Conservation (phyloP, 2,888 invertebrate genomes). For the Dicyrtomina minuta region DNA sequence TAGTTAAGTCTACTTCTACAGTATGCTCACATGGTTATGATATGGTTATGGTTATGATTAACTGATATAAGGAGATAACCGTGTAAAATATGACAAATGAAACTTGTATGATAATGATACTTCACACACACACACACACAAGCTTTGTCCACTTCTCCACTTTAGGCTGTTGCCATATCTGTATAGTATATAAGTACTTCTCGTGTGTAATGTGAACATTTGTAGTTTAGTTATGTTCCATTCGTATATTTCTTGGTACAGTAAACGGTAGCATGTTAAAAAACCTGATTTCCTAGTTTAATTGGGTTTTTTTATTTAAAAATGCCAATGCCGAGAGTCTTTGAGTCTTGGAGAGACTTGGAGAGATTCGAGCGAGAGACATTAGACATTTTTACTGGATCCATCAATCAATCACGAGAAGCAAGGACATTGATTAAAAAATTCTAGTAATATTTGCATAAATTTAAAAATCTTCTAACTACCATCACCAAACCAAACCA, state of each 20-base stretch:
- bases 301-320: constrained; percentile 25
- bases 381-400: constrained; percentile 13
- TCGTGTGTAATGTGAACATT: constrained; percentile 1
- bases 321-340: constrained; percentile 12
- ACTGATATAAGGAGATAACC: background rate
- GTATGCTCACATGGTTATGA: too few species aligned
- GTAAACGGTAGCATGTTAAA: constrained; percentile 21
- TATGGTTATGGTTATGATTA: background rate
- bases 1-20: too few species aligned
- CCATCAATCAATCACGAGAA: constrained; percentile 27
- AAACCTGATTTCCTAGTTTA: constrained; percentile 31
- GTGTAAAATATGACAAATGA: constrained; percentile 3
- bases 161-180: background rate
- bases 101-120: background rate
- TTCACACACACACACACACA: background rate
- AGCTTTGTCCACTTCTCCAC: background rate
- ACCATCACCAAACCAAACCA: background rate
- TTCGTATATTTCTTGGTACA: too few species aligned
- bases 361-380: too few species aligned
- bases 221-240: constrained; percentile 5
- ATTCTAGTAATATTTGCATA: constrained; percentile 13
- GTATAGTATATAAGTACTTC: background rate
- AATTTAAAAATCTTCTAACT: too few species aligned
- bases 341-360: too few species aligned
- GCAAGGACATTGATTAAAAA: constrained; percentile 27